Evolutionary conservation across 1,140 invertebrate genomes (phyloP).

Genomic region (Scaptomyza graminum): DNA sequence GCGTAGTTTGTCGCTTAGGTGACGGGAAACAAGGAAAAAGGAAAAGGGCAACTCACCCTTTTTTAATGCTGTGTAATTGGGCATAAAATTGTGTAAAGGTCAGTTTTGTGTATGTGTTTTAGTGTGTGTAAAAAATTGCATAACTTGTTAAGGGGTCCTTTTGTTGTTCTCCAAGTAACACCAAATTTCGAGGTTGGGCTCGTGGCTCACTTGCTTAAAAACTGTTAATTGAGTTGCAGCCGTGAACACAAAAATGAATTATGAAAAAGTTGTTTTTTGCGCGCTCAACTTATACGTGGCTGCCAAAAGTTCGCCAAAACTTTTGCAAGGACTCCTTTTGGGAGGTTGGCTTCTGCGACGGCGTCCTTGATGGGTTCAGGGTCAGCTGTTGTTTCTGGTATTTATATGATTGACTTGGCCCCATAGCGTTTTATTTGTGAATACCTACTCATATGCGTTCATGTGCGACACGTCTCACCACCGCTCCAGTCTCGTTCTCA

Average conservation of each 20-base stretch:
- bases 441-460: constrained; percentile 14
- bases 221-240: constrained; percentile 64
- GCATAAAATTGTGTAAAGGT: constrained; percentile 69
- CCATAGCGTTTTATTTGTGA: constrained; percentile 46
- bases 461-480: constrained; percentile 14
- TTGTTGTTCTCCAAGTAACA: constrained; percentile 6
- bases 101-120: constrained; percentile 34
- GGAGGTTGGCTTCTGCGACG: neutral
- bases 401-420: constrained; percentile 63
- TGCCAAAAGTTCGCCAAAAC: constrained; percentile 85
- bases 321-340: constrained; percentile 17
- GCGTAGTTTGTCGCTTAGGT: constrained; percentile 25
- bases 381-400: constrained; percentile 10
- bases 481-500: neutral
- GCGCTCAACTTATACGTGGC: constrained; percentile 83
- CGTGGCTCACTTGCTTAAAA: constrained; percentile 24
- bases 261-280: constrained; percentile 49
- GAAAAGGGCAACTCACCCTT: constrained; percentile 8
- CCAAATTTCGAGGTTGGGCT: constrained; percentile 21
- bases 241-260: constrained; percentile 52
- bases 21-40: neutral
- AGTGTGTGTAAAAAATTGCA: constrained; percentile 21
- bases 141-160: constrained; percentile 7
- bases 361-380: constrained; percentile 54
- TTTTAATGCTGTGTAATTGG: constrained; percentile 57